phyloP scores from a whole-genome alignment of 2,888 invertebrate genomes.

The Erpobdella octoculata region DNA sequence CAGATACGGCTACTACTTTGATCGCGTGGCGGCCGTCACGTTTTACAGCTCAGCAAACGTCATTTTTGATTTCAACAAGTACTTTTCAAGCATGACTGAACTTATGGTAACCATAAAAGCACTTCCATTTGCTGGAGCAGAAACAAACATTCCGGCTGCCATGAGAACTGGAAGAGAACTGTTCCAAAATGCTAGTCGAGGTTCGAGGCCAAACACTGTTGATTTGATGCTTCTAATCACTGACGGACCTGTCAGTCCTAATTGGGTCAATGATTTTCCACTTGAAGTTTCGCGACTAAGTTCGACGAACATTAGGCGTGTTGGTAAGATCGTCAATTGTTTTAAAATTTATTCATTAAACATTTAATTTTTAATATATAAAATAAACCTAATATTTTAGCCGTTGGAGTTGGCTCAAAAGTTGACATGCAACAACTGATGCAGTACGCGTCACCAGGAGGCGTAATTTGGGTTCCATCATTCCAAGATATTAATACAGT shows the following conservation, averaged over 20 bases:
- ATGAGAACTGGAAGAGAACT: neutral
- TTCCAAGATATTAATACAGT: neutral
- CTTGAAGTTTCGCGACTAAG: conserved; percentile 5
- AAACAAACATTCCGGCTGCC: conserved; percentile 24
- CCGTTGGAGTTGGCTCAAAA: conserved; percentile 20
- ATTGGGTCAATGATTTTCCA: neutral
- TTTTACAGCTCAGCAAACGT: conserved; percentile 25
- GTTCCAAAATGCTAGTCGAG: conserved; percentile 1
- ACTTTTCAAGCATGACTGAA: neutral
- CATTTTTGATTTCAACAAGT: conserved; percentile 8
- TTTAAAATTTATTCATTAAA: neutral
- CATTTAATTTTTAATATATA: too few species aligned
- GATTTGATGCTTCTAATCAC: conserved; percentile 25
- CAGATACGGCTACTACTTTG: conserved; percentile 24
- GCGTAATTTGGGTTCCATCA: neutral
- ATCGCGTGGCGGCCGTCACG: conserved; percentile 27
- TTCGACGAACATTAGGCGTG: conserved; percentile 1
- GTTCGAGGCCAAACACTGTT: conserved; percentile 9
- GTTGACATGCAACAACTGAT: conserved; percentile 10
- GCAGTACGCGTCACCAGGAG: conserved; percentile 7
- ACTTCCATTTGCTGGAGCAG: conserved; percentile 20
- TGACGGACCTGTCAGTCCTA: conserved; percentile 8
- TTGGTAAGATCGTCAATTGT: conserved; percentile 21
- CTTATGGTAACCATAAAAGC: conserved; percentile 13
- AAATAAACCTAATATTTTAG: too few species aligned